Evolutionary conservation across 2,888 invertebrate genomes (phyloP).

Genomic region (Caenorhabditis angaria): DNA sequence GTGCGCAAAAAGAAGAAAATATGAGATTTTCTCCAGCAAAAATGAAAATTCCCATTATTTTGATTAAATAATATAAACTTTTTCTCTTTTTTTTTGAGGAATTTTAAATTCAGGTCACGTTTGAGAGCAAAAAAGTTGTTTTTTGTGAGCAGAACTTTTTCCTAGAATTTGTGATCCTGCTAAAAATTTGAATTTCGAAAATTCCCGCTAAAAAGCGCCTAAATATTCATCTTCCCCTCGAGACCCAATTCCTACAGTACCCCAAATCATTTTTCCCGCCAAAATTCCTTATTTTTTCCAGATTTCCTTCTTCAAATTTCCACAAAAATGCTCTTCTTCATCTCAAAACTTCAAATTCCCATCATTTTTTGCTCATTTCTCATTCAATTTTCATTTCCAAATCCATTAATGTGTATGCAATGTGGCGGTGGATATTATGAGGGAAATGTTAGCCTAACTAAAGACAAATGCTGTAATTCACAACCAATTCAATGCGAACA

Average conservation of each 20-base stretch:
- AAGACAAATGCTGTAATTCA: conserved; percentile 43
- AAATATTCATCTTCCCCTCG: too few species aligned
- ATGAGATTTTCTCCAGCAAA: too few species aligned
- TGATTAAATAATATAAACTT: too few species aligned
- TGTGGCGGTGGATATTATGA: conserved; percentile 49
- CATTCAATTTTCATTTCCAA: neutral
- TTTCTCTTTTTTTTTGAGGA: too few species aligned
- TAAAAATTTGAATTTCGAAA: neutral
- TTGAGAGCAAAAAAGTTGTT: neutral
- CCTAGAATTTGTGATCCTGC: neutral
- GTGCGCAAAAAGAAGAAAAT: too few species aligned
- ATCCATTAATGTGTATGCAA: conserved; percentile 37
- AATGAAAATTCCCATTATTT: too few species aligned
- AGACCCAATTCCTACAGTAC: too few species aligned
- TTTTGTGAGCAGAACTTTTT: conserved; percentile 1
- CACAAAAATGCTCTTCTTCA: conserved; percentile 16
- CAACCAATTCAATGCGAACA: conserved; percentile 31
- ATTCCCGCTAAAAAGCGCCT: conserved; percentile 3
- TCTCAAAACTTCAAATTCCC: conserved; percentile 3
- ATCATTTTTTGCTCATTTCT: conserved; percentile 2
- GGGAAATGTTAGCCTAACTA: conserved; percentile 42
- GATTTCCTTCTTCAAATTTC: too few species aligned
- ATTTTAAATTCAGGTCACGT: too few species aligned
- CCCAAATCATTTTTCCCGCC: too few species aligned
- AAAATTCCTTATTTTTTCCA: too few species aligned